Percentiles rank a stretch among this genome's conserved stretches.
Evolutionary conservation across 2,888 invertebrate genomes (phyloP).

Genomic region (Spisula solida): DNA sequence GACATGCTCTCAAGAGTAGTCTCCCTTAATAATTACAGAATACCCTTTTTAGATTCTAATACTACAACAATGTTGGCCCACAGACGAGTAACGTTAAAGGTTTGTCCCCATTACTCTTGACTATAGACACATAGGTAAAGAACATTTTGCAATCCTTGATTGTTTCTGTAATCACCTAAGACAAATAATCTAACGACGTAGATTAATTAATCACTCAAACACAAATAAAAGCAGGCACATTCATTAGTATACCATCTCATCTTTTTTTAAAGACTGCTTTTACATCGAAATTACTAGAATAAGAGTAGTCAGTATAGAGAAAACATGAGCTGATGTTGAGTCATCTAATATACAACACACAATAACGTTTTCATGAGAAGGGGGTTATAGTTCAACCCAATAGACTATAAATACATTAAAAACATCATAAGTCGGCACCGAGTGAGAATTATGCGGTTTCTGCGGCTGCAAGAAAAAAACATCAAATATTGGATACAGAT

Average conservation of each 20-base stretch:
- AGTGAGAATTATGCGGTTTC: conserved; percentile 3
- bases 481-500: background rate
- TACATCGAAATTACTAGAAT: background rate
- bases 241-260: background rate
- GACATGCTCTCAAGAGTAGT: background rate
- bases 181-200: background rate
- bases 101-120: no score
- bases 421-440: background rate
- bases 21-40: background rate
- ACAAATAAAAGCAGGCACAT: background rate
- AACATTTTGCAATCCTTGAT: background rate
- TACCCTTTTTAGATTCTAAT: background rate
- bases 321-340: background rate
- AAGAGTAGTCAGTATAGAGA: background rate
- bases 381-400: background rate
- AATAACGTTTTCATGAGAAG: conserved; percentile 14
- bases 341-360: background rate
- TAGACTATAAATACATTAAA: conserved; percentile 10
- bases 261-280: background rate
- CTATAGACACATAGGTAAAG: background rate
- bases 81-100: background rate
- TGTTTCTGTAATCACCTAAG: background rate
- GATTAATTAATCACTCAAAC: background rate
- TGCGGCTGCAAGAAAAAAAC: background rate
- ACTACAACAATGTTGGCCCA: background rate